A percentile compares a stretch with the other conserved stretches of the same genome.
Conservation (phyloP, 2,888 invertebrate genomes). For the Notodonta ziczac region DNA sequence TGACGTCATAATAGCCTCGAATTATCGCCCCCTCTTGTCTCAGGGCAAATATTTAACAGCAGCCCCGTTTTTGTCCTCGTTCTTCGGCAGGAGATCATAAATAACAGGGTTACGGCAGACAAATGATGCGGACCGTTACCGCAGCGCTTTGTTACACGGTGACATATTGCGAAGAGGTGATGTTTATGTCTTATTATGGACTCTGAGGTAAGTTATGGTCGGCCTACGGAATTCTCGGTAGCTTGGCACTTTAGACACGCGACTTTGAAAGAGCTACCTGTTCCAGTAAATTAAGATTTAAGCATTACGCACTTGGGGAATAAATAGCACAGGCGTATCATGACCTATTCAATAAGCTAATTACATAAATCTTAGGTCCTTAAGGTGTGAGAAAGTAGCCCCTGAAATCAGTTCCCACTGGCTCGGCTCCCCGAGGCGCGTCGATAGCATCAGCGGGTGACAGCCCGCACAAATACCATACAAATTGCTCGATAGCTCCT, state of each 20-base stretch:
- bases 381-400: constrained; percentile 79
- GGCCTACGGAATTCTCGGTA: constrained; percentile 53
- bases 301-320: neutral
- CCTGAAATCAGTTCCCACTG: constrained; percentile 71
- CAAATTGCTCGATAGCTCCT: constrained; percentile 83
- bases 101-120: constrained; percentile 77
- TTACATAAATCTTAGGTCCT: constrained; percentile 32
- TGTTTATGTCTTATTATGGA: constrained; percentile 83
- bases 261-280: constrained; percentile 23
- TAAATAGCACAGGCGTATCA: neutral
- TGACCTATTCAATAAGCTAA: constrained; percentile 1
- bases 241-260: constrained; percentile 38
- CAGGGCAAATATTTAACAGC: constrained; percentile 83
- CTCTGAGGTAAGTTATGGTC: constrained; percentile 61
- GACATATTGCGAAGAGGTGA: constrained; percentile 78
- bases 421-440: constrained; percentile 70
- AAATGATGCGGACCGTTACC: constrained; percentile 82
- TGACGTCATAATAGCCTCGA: constrained; percentile 85
- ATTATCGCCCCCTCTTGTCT: constrained; percentile 84
- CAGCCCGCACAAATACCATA: constrained; percentile 84
- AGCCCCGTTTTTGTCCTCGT: constrained; percentile 78
- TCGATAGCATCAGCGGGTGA: constrained; percentile 81
- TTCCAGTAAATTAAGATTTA: constrained; percentile 10
- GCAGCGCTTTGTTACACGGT: constrained; percentile 74
- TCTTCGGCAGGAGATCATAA: constrained; percentile 79